Percentiles rank a stretch among this genome's conserved stretches.
Evolutionary conservation across 1,140 invertebrate genomes (phyloP).

Genomic region (Riptortus pedestris): DNA sequence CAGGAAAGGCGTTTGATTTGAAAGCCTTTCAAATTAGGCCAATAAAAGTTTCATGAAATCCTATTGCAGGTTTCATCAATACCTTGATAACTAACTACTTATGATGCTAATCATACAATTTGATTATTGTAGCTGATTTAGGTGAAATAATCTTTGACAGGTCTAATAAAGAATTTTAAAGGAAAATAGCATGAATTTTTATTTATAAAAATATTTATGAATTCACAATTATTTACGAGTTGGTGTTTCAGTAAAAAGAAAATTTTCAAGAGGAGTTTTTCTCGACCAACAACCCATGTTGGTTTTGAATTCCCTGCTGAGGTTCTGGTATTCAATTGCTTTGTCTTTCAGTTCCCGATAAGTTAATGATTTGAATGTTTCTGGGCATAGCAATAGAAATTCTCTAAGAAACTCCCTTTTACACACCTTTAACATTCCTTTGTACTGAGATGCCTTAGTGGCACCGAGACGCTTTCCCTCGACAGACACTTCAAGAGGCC

Average conservation of each 20-base stretch:
- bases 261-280: constrained; percentile 24
- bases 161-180: too few relatives aligned
- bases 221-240: too few relatives aligned
- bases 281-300: constrained; percentile 35
- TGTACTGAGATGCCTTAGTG: constrained; percentile 57
- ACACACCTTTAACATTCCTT: constrained; percentile 26
- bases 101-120: too few relatives aligned
- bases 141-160: too few relatives aligned
- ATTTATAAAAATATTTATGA: too few relatives aligned
- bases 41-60: too few relatives aligned
- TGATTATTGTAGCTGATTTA: too few relatives aligned
- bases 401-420: constrained; percentile 23
- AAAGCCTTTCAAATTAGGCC: too few relatives aligned
- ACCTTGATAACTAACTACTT: too few relatives aligned
- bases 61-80: too few relatives aligned
- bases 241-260: not conserved
- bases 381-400: constrained; percentile 22
- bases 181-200: too few relatives aligned
- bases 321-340: not conserved
- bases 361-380: not conserved
- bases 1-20: too few relatives aligned
- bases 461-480: constrained; percentile 69
- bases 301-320: not conserved
- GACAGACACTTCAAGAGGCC: constrained; percentile 59
- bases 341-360: constrained; percentile 6